These are phyloP conservation scores for Ellobium chinense DNA, from an alignment of 2,888 invertebrate genomes.

Conservation along the genomic window DNA sequence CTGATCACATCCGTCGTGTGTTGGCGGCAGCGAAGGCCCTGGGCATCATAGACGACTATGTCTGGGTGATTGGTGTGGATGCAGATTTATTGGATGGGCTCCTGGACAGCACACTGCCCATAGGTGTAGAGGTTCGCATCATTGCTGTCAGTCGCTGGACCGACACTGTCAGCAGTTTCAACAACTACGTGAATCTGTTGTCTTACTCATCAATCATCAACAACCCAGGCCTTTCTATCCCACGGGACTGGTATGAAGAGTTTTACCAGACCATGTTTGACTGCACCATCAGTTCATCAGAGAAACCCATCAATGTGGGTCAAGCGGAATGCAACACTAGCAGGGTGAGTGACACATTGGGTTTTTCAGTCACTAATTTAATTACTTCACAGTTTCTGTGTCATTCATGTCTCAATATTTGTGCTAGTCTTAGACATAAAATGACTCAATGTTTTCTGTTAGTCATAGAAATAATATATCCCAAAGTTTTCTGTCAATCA, in stretches of 20 bases:
- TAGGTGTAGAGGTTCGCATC: neutral
- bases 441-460: no score
- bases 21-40: slow-evolving; percentile 58
- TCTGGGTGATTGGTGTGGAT: slow-evolving; percentile 66
- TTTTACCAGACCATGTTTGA: slow-evolving; percentile 75
- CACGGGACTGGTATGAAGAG: slow-evolving; percentile 79
- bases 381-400: no score
- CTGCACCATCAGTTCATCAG: slow-evolving; percentile 57
- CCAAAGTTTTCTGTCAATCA: no score
- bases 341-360: neutral
- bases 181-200: slow-evolving; percentile 54
- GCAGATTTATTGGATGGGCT: neutral
- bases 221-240: slow-evolving; percentile 66
- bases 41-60: slow-evolving; percentile 57
- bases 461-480: no score
- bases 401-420: no score
- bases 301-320: slow-evolving; percentile 30
- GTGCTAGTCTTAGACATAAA: no score
- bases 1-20: slow-evolving; percentile 45
- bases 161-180: slow-evolving; percentile 65
- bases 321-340: slow-evolving; percentile 22
- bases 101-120: neutral
- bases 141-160: slow-evolving; percentile 42
- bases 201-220: slow-evolving; percentile 56
- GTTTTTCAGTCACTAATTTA: no score